Evolutionary conservation across 2,888 invertebrate species (phyloP).

Genomic region (Phymatocera aterrima): DNA sequence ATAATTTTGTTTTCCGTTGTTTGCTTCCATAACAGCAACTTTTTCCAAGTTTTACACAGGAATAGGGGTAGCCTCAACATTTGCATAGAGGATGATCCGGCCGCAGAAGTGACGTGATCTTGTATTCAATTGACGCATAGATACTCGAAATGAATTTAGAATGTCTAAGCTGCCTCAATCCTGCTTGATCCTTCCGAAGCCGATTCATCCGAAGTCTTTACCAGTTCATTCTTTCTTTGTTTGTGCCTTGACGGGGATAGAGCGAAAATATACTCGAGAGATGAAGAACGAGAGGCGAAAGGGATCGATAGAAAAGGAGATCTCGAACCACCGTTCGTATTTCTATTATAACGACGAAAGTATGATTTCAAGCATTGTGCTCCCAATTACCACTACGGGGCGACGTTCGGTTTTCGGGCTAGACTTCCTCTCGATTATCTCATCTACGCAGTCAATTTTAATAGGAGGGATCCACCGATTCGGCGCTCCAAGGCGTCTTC

Average conservation of each 20-base stretch:
- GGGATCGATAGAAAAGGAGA: not conserved
- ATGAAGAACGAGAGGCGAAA: not conserved
- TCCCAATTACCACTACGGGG: not conserved
- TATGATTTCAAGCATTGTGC: not conserved
- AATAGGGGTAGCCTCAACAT: too few relatives aligned
- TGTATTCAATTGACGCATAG: not conserved
- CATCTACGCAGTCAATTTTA: not conserved
- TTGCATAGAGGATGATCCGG: too few relatives aligned
- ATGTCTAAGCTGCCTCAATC: not conserved
- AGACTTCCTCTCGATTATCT: not conserved
- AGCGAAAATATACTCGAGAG: slow-evolving; percentile 9
- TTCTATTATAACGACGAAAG: slow-evolving; percentile 3
- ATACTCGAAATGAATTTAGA: slow-evolving; percentile 11
- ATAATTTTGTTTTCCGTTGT: too few relatives aligned
- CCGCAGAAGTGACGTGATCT: not conserved
- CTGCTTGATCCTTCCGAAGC: slow-evolving; percentile 8
- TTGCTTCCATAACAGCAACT: too few relatives aligned
- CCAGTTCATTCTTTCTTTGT: not conserved
- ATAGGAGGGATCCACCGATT: not conserved
- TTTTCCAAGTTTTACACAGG: too few relatives aligned
- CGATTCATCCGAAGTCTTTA: slow-evolving; percentile 10
- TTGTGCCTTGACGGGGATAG: not conserved
- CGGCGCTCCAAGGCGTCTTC: not conserved
- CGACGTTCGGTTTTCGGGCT: not conserved
- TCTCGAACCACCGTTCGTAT: not conserved